Percentiles rank a stretch among this genome's conserved stretches.
phyloP scores from a whole-genome alignment of 2,888 invertebrate species.

The Xestoiulus laeticollis region DNA sequence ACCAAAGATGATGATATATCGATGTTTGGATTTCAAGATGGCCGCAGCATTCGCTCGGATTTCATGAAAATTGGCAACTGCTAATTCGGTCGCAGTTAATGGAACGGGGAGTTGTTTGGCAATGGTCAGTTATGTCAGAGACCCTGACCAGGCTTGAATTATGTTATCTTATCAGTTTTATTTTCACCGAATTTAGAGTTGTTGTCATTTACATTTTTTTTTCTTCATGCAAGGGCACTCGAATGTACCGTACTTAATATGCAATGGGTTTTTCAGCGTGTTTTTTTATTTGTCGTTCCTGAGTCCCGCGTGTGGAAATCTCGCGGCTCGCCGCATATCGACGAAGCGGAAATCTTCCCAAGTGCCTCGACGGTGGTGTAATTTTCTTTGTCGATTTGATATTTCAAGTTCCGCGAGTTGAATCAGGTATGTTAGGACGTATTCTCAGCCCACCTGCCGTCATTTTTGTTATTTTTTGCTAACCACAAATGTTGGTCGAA shows the following conservation, averaged over 20 bases:
- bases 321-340: not conserved
- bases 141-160: not conserved
- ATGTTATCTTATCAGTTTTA: not conserved
- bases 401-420: not conserved
- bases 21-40: slow-evolving; percentile 10
- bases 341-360: not conserved
- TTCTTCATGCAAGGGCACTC: not conserved
- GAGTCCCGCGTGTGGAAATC: not conserved
- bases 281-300: not conserved
- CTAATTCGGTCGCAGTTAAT: not conserved
- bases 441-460: not conserved
- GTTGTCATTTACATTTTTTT: not conserved
- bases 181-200: not conserved
- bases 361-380: not conserved
- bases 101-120: not conserved
- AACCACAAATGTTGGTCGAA: not conserved
- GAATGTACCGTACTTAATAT: slow-evolving; percentile 34
- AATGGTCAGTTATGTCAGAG: not conserved
- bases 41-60: not conserved
- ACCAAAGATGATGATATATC: not conserved
- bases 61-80: too few relatives aligned
- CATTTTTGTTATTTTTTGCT: not conserved
- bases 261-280: not conserved
- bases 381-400: not conserved
- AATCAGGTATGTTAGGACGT: not conserved